Evolutionary conservation across 2,797 vertebrate genomes (phyloP).

Genomic region (Anas bernieri): DNA sequence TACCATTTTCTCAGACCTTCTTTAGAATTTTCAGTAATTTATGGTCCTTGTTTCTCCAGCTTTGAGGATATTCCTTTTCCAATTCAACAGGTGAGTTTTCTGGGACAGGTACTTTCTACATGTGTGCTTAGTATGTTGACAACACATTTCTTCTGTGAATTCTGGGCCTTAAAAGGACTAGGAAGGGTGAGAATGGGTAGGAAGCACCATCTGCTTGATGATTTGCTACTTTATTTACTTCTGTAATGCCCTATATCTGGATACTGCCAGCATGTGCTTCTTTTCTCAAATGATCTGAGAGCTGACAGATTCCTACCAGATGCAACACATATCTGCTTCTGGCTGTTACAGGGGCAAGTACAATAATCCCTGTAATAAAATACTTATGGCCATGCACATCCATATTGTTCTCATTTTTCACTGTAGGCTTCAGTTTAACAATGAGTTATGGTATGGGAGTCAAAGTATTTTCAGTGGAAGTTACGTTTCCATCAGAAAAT

Average conservation of each 20-base stretch:
- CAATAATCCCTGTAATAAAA: constrained; percentile 10
- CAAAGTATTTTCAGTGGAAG: neutral
- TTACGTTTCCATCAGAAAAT: neutral
- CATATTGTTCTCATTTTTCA: neutral
- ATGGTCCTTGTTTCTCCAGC: neutral
- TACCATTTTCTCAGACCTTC: neutral
- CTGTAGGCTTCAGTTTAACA: neutral
- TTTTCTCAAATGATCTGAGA: constrained; percentile 11
- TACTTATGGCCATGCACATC: neutral
- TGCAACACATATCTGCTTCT: neutral
- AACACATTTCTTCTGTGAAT: neutral
- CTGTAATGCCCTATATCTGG: neutral
- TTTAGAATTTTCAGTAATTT: neutral
- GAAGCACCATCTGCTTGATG: neutral
- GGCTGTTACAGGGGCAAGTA: neutral
- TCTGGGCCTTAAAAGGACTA: neutral
- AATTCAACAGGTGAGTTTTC: neutral
- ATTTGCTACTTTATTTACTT: neutral
- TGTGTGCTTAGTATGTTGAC: neutral
- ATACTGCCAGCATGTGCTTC: neutral
- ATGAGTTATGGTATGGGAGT: neutral
- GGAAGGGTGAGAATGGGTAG: neutral
- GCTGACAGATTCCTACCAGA: constrained; percentile 5
- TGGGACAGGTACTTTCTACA: neutral
- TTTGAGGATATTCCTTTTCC: neutral